Percentiles rank a stretch among this genome's conserved stretches.
Evolutionary conservation across 2,888 invertebrate genomes (phyloP).

Genomic region (Synanthedon vespiformis): DNA sequence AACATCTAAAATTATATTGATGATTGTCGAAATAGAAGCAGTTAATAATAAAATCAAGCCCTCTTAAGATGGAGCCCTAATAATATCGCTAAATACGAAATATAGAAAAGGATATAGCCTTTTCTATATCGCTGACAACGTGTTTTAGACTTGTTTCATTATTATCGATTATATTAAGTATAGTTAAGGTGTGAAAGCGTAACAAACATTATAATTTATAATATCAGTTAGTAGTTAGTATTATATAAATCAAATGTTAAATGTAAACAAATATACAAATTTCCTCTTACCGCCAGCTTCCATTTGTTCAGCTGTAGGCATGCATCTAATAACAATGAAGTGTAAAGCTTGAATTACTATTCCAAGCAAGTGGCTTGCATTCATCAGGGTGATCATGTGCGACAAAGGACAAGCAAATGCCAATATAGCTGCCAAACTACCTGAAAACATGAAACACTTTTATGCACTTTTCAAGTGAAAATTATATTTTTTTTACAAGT

Average conservation of each 20-base stretch:
- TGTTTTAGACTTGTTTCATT: neutral
- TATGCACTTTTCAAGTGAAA: too few species aligned
- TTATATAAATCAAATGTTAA: too few species aligned
- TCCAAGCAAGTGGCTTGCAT: slow-evolving; percentile 66
- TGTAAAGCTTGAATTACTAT: slow-evolving; percentile 61
- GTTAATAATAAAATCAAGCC: too few species aligned
- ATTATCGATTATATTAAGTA: neutral
- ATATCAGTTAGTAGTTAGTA: too few species aligned
- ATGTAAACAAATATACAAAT: neutral
- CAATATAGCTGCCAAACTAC: slow-evolving; percentile 72
- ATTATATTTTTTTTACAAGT: too few species aligned
- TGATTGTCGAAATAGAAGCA: too few species aligned
- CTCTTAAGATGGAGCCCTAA: too few species aligned
- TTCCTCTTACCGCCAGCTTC: slow-evolving; percentile 54
- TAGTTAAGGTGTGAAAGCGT: too few species aligned
- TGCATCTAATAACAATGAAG: slow-evolving; percentile 65
- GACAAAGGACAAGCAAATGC: slow-evolving; percentile 74
- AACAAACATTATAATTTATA: too few species aligned
- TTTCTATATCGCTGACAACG: neutral
- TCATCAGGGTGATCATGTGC: slow-evolving; percentile 72
- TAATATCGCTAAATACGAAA: too few species aligned
- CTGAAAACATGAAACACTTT: slow-evolving; percentile 33
- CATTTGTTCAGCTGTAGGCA: slow-evolving; percentile 65
- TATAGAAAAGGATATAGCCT: too few species aligned
- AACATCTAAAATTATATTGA: slow-evolving; percentile 36